phyloP scores from a whole-genome alignment of 2,113 vertebrate species.

The Camelus bactrianus region DNA sequence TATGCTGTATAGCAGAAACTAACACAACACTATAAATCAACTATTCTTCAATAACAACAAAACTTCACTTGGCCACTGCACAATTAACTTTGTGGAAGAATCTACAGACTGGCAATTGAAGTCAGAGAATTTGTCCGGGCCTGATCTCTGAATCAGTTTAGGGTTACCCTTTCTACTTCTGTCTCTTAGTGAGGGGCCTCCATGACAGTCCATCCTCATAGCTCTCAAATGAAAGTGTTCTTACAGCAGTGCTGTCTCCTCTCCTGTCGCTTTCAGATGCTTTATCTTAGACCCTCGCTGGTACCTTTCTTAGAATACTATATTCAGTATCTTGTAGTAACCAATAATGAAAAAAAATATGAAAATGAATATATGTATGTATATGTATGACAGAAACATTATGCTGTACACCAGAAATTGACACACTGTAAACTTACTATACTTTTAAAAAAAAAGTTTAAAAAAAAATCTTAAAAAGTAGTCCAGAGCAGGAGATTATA shows the following conservation, averaged over 20 bases:
- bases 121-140: neutral
- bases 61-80: neutral
- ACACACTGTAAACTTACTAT: no score
- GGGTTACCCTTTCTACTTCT: neutral
- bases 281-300: neutral
- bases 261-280: neutral
- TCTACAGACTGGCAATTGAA: neutral
- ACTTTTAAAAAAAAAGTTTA: no score
- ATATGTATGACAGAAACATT: no score
- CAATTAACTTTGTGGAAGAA: slow-evolving; percentile 15
- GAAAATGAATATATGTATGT: no score
- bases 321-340: neutral
- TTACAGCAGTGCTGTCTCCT: neutral
- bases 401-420: no score
- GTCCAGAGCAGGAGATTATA: no score
- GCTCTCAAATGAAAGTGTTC: neutral
- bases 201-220: no score
- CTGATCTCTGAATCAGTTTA: neutral
- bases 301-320: neutral
- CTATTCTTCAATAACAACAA: neutral
- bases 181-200: neutral
- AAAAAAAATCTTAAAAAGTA: neutral
- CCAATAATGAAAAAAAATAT: no score
- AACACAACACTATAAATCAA: no score
- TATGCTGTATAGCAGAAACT: no score